Percentiles rank a stretch among this genome's conserved stretches.
phyloP scores from a whole-genome alignment of 2,888 invertebrate species.

The Rhodophaea formosa region DNA sequence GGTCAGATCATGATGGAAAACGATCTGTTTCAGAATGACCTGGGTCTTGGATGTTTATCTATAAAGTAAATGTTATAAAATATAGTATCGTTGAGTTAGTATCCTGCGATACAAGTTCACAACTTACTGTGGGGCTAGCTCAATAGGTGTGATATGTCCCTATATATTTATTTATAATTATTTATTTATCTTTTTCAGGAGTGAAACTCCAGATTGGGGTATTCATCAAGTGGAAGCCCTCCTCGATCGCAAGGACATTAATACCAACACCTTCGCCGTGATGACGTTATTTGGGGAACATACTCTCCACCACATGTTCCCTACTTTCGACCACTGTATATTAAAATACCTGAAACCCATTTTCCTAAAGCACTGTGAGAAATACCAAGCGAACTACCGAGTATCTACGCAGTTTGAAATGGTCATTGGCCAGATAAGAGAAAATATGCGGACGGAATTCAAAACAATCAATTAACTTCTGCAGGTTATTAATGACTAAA shows the following conservation, averaged over 20 bases:
- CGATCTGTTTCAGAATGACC: too few species aligned
- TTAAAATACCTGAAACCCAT: constrained; percentile 83
- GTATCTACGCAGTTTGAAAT: constrained; percentile 79
- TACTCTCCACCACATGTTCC: constrained; percentile 88
- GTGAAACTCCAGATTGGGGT: constrained; percentile 85
- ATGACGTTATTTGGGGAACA: constrained; percentile 89
- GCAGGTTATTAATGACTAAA: background rate
- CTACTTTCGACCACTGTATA: constrained; percentile 87
- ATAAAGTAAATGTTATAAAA: too few species aligned
- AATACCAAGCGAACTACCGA: constrained; percentile 74
- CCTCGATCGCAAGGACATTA: constrained; percentile 85
- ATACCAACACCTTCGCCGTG: constrained; percentile 82
- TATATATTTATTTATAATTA: too few species aligned
- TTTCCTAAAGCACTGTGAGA: constrained; percentile 56
- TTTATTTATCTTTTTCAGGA: constrained; percentile 36
- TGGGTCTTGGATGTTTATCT: too few species aligned
- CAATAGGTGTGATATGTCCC: too few species aligned
- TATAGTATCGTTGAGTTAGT: too few species aligned
- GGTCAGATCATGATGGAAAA: too few species aligned
- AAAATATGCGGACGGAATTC: constrained; percentile 33
- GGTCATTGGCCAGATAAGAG: constrained; percentile 79
- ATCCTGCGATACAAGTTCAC: too few species aligned
- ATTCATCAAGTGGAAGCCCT: constrained; percentile 87
- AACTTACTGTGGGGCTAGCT: too few species aligned
- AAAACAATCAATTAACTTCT: constrained; percentile 4